Conservation (phyloP, 2,113 vertebrate genomes). For the Bubo scandiacus region DNA sequence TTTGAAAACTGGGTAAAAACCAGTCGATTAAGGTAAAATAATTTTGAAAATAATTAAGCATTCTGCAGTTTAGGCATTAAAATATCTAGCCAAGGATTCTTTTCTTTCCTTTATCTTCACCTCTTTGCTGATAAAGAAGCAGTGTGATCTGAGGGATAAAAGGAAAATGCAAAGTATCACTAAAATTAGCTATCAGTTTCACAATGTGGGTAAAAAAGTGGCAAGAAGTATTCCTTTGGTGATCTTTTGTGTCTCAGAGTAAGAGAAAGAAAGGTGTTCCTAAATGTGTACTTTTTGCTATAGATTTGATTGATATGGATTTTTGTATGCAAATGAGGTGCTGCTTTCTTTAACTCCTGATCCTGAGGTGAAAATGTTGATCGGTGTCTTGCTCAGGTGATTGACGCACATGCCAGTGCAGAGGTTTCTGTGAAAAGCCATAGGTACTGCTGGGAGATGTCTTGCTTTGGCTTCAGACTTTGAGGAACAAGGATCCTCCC, state of each 20-base stretch:
- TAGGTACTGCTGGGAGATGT: background rate
- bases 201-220: background rate
- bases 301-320: background rate
- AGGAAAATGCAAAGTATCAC: background rate
- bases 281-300: background rate
- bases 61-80: background rate
- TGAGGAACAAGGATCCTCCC: background rate
- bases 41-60: background rate
- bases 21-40: background rate
- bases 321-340: background rate
- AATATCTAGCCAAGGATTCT: background rate
- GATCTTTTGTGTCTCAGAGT: background rate
- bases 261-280: background rate
- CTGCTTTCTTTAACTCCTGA: background rate
- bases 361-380: rapidly evolving
- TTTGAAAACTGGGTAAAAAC: background rate
- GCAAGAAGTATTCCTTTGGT: background rate
- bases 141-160: background rate
- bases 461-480: background rate
- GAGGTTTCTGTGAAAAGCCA: background rate
- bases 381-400: background rate
- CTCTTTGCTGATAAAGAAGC: background rate
- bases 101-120: background rate
- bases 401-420: rapidly evolving
- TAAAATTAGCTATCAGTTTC: background rate